These are phyloP conservation scores for Sebastes melanostomus DNA, from an alignment of 2,797 vertebrate species.

Conservation along the genomic window DNA sequence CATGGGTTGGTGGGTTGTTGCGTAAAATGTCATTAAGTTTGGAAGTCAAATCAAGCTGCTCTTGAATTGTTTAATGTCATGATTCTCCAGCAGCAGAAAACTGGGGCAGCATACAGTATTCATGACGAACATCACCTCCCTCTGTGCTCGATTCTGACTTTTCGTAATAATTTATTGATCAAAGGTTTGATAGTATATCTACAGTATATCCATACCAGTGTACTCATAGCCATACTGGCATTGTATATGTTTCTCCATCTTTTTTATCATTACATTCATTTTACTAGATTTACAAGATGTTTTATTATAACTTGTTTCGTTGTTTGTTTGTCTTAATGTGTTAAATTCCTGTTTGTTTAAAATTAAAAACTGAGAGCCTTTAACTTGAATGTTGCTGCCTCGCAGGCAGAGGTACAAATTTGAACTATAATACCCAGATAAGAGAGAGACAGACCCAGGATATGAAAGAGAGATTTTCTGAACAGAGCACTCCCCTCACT, in stretches of 20 bases:
- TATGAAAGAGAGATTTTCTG: conserved; percentile 28
- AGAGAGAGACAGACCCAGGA: conserved; percentile 12
- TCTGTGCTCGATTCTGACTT: conserved; percentile 20
- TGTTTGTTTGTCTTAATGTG: background rate
- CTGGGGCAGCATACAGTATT: background rate
- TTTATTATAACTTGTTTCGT: background rate
- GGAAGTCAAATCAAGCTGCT: background rate
- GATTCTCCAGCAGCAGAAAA: conserved; percentile 18
- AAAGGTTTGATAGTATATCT: conserved; percentile 9
- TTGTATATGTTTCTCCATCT: background rate
- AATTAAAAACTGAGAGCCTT: background rate
- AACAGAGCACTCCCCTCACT: background rate
- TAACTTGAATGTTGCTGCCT: background rate
- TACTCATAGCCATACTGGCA: background rate
- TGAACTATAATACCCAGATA: conserved; percentile 12
- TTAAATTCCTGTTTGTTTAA: background rate
- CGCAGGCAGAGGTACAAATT: background rate
- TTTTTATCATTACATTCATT: background rate
- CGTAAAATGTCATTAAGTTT: background rate
- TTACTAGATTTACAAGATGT: background rate
- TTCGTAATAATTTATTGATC: conserved; percentile 17
- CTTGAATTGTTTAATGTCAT: background rate
- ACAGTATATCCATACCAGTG: background rate
- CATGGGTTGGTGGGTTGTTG: background rate
- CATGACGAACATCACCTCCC: conserved; percentile 5